These are phyloP conservation scores for Cirrhinus mrigala DNA, from an alignment of 2,797 vertebrate genomes.

Conservation along the genomic window DNA sequence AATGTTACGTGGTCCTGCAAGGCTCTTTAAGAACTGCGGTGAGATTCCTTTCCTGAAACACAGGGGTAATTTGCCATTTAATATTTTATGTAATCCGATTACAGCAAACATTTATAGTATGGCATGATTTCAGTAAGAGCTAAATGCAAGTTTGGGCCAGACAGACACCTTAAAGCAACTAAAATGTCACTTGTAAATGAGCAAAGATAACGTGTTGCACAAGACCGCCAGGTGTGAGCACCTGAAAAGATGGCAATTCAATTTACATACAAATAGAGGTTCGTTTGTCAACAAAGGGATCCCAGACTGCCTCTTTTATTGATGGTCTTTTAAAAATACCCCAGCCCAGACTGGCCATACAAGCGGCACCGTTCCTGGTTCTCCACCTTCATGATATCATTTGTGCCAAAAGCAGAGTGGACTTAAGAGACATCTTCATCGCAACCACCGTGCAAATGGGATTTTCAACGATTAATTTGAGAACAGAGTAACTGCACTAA, in stretches of 20 bases:
- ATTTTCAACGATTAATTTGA: conserved; percentile 56
- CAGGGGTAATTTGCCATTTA: neutral
- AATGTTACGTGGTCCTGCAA: conserved; percentile 85
- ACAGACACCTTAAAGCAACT: conserved; percentile 32
- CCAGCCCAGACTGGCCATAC: neutral
- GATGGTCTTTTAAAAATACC: conserved; percentile 52
- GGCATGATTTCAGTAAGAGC: neutral
- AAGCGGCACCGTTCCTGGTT: conserved; percentile 20
- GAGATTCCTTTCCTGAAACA: conserved; percentile 85
- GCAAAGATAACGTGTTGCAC: neutral
- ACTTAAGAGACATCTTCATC: neutral
- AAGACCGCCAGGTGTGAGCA: conserved; percentile 63
- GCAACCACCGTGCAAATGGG: neutral
- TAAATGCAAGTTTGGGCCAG: neutral
- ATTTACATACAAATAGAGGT: conserved; percentile 67
- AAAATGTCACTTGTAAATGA: conserved; percentile 40
- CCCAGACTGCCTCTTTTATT: conserved; percentile 57
- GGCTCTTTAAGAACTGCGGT: conserved; percentile 84
- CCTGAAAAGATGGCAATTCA: conserved; percentile 53
- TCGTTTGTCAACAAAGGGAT: conserved; percentile 61
- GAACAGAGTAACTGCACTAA: conserved; percentile 65
- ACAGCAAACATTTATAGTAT: conserved; percentile 50
- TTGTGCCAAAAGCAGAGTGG: neutral
- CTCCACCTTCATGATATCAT: neutral
- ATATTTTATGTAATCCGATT: neutral